Base-by-base conservation (phyloP, 2,113 vertebrate genomes). In the Eudyptes chrysolophus region DNA sequence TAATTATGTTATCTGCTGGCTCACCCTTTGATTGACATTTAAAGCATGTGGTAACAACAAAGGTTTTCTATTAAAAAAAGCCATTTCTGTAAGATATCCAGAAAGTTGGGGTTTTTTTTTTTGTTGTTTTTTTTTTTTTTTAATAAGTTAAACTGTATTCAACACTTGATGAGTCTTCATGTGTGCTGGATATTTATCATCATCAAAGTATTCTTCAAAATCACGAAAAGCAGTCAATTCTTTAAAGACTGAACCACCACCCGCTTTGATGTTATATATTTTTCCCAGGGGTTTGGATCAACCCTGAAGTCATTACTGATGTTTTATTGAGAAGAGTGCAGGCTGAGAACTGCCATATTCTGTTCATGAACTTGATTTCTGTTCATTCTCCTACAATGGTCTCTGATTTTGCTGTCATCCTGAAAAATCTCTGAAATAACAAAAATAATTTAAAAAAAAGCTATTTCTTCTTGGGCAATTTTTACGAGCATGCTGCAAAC, bases 291-390 rank as follows among this genome's bases (percentile, higher is more conserved):
- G 19, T 72, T 90, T 78, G 81, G 40, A 92, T 96, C 61, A 70
- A 89, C 71, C 71, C 38, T 92, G 81, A 95, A 83, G 61, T 95
- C 30, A 92, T 97, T 57, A 69, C 55, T 79, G 32, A 55, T 69
- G 8, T 87, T 95, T 94, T 90, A 42, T 24, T 54, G 76, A 92
- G 70, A 86, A 40, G 30, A 91, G n/a, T 78, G 49, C 71, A 97
- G 87, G 57, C 38, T 94, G 55, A 96, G 60, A 96, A 69, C 38
- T 52, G 42, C 66, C 62, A 61, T 83, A 70, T 69, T 78, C n/a
- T 92, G 61, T 72, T 96, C 91, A 65, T 83, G 44, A 95, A 79
- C 5, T 8, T 49, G 27, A 82, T 84, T 93, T 62, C 75, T 71
- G 30, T 70, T 83, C 60, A 49, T 62, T 92, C 6, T 18, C 52